phyloP scores from a whole-genome alignment of 2,888 invertebrate species.

The Drosophila affinis region DNA sequence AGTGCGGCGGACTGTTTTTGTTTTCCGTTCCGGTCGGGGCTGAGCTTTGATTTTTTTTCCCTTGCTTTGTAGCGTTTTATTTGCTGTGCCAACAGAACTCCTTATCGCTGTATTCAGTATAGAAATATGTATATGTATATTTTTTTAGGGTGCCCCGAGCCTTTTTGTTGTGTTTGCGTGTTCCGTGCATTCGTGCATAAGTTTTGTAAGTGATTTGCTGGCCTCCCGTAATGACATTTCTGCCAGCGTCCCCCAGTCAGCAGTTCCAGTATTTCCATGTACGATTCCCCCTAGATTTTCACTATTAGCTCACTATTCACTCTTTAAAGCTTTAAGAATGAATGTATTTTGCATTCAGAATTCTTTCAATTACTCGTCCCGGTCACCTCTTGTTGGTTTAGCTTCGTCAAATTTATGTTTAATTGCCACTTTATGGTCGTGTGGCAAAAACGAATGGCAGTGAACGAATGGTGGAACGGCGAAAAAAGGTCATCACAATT shows the following conservation, averaged over 20 bases:
- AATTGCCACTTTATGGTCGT: slow-evolving; percentile 64
- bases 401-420: slow-evolving; percentile 62
- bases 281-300: slow-evolving; percentile 5
- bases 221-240: slow-evolving; percentile 70
- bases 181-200: slow-evolving; percentile 79
- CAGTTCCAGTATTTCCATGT: slow-evolving; percentile 51
- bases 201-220: slow-evolving; percentile 79
- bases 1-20: slow-evolving; percentile 41
- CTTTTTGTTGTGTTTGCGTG: slow-evolving; percentile 64
- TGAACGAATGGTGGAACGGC: too few species aligned
- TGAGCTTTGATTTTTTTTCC: slow-evolving; percentile 27
- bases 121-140: slow-evolving; percentile 43
- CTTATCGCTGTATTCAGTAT: slow-evolving; percentile 27
- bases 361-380: slow-evolving; percentile 37
- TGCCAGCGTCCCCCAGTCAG: slow-evolving; percentile 30
- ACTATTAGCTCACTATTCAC: slow-evolving; percentile 6
- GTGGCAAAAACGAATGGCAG: slow-evolving; percentile 11
- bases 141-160: slow-evolving; percentile 21
- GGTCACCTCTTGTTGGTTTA: slow-evolving; percentile 40
- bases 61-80: slow-evolving; percentile 44
- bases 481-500: slow-evolving; percentile 1
- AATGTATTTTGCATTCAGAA: slow-evolving; percentile 22
- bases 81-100: slow-evolving; percentile 55
- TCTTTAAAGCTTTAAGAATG: slow-evolving; percentile 41
- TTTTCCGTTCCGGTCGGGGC: slow-evolving; percentile 8